Evolutionary conservation across 2,888 invertebrate genomes (phyloP).

Genomic region (Bimastos eiseni): DNA sequence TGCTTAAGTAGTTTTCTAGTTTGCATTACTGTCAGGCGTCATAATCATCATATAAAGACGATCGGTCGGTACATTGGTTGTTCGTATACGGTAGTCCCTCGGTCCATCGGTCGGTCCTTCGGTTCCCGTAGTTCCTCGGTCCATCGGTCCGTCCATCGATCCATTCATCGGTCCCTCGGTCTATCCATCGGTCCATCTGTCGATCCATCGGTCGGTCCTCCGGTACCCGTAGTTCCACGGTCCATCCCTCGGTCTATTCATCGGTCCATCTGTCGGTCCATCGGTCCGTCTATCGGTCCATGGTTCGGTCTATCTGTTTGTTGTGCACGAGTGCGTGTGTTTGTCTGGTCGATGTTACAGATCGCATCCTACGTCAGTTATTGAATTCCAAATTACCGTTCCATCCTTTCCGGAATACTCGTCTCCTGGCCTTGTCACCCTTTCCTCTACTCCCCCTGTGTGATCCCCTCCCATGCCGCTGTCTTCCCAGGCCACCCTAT

Average conservation of each 20-base stretch:
- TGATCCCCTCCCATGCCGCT: neutral
- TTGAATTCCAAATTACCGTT: conserved; percentile 4
- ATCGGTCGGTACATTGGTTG: neutral
- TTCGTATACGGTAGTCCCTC: neutral
- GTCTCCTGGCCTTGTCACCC: neutral
- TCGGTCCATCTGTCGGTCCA: neutral
- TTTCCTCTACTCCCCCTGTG: neutral
- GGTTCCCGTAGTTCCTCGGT: neutral
- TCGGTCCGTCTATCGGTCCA: neutral
- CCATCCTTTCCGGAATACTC: neutral
- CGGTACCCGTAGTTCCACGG: neutral
- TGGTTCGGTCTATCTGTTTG: neutral
- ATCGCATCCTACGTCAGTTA: neutral
- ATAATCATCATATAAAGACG: conserved; percentile 20
- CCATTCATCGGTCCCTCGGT: neutral
- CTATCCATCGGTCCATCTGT: too few relatives aligned
- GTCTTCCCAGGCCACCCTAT: neutral
- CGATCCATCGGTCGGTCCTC: too few relatives aligned
- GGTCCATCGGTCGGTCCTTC: too few relatives aligned
- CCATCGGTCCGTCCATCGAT: neutral
- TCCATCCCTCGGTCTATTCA: too few relatives aligned
- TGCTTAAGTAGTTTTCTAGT: neutral
- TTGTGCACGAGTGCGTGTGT: neutral
- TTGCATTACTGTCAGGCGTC: neutral
- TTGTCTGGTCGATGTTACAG: neutral